These are phyloP conservation scores for Gallinago undulata DNA, from an alignment of 2,113 vertebrate species.

Conservation along the genomic window DNA sequence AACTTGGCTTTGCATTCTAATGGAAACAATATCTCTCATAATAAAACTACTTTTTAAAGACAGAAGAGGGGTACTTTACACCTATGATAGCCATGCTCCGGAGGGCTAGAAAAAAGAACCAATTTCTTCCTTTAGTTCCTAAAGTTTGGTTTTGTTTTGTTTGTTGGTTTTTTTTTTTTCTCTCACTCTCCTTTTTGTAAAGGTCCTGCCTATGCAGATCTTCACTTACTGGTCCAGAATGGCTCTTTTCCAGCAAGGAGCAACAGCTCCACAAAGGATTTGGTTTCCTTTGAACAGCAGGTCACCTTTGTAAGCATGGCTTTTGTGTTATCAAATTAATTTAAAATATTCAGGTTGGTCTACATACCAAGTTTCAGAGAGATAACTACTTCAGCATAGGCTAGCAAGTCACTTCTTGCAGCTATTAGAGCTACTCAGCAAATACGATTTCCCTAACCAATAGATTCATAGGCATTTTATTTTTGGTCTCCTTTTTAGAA, in stretches of 20 bases:
- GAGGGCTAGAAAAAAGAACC: background rate
- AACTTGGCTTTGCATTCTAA: background rate
- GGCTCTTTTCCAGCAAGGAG: background rate
- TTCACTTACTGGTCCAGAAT: background rate
- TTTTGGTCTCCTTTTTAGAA: background rate
- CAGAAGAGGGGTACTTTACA: background rate
- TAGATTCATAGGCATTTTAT: background rate
- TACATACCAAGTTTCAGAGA: background rate
- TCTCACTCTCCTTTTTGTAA: background rate
- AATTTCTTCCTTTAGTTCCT: background rate
- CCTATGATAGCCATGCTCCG: background rate
- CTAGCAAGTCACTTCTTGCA: background rate
- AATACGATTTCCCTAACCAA: background rate
- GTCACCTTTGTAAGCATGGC: background rate
- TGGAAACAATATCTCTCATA: background rate
- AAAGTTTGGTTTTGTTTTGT: background rate
- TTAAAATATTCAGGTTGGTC: background rate
- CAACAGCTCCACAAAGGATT: background rate
- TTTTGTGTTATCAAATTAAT: background rate
- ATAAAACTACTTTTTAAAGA: background rate
- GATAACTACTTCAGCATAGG: background rate
- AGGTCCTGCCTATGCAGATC: background rate
- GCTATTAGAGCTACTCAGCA: background rate
- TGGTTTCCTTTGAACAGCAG: background rate
- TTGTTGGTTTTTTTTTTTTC: background rate